Evolutionary conservation across 2,888 invertebrate genomes (phyloP).

Genomic region (Acheta domesticus): DNA sequence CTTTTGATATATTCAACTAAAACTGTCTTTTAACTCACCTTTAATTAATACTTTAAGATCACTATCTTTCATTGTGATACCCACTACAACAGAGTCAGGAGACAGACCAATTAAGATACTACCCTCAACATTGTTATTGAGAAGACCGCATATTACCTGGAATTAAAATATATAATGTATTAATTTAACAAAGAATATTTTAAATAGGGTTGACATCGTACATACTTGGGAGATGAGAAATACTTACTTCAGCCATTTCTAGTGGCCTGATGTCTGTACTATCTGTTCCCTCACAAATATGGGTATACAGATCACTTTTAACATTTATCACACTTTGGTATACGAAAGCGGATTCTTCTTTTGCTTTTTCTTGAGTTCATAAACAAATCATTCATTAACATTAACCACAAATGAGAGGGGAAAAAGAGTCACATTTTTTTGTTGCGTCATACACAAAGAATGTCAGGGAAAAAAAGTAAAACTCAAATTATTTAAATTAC

Average conservation of each 20-base stretch:
- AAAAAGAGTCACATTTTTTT: too few species aligned
- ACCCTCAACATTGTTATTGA: conserved; percentile 28
- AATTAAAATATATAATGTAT: neutral
- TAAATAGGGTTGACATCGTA: too few species aligned
- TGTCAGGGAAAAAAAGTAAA: too few species aligned
- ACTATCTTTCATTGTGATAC: neutral
- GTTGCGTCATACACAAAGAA: too few species aligned
- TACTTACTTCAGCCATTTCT: neutral
- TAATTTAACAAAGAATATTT: neutral
- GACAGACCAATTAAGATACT: conserved; percentile 27
- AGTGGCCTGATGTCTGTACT: neutral
- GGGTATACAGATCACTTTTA: neutral
- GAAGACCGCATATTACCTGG: conserved; percentile 26
- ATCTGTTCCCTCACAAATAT: neutral
- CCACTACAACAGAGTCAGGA: conserved; percentile 19
- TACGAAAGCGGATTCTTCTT: neutral
- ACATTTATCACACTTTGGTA: neutral
- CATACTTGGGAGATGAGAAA: neutral
- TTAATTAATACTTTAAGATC: neutral
- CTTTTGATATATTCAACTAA: too few species aligned
- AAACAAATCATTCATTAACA: too few species aligned
- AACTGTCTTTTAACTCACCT: neutral
- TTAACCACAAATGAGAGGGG: too few species aligned
- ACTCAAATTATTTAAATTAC: too few species aligned
- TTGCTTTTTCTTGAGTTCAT: neutral